Evolutionary conservation across 1,140 invertebrate genomes (phyloP), one percentile per base, ranked within the genome.

Genomic region (Heliothis virescens): DNA sequence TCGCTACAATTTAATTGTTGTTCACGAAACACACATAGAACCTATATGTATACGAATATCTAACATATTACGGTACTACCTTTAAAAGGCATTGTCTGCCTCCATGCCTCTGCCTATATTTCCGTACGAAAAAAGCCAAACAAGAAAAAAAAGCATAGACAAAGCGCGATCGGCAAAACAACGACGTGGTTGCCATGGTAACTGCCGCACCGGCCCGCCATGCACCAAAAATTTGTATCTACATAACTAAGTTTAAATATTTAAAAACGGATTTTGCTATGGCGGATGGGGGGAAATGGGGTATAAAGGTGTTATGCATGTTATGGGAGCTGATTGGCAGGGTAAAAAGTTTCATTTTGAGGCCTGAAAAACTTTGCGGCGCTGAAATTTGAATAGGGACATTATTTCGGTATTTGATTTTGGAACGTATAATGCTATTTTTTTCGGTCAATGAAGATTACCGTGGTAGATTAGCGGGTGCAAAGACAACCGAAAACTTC

Each of bases 151-250:
- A 87, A 85, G 87, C 86, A 87, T 89, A 91, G 86, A 91, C 85
- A 88, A 79, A 79, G 86, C 63, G 50, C 86, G 84, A 93, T 93
- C 88, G 92, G 87, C 91, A 92, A 93, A 92, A 93, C 91, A 90
- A 92, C 89, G 87, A 89, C 81, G 81, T 60, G 74, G 91, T 91
- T 89, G 89, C 87, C 83, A 91, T 90, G 87, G 87, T 83, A 82
- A 93, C 90, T 87, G 89, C 84, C 87, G 92, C 88, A 89, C 86
- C 85, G 63, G n/a, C 62, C 80, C 60, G 57, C 74, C 75, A 62
- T 82, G 81, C 81, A 60, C 79, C 79, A 82, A 84, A 85, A 81
- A 83, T 80, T 80, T 85, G 80, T 81, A 65, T 47, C 80, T 84
- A 80, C 52, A 50, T 80, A 71, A 69, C 73, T 29, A 75, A 69